Evolutionary conservation across 2,888 invertebrate genomes (phyloP).

Genomic region (Lasioglossum morio): DNA sequence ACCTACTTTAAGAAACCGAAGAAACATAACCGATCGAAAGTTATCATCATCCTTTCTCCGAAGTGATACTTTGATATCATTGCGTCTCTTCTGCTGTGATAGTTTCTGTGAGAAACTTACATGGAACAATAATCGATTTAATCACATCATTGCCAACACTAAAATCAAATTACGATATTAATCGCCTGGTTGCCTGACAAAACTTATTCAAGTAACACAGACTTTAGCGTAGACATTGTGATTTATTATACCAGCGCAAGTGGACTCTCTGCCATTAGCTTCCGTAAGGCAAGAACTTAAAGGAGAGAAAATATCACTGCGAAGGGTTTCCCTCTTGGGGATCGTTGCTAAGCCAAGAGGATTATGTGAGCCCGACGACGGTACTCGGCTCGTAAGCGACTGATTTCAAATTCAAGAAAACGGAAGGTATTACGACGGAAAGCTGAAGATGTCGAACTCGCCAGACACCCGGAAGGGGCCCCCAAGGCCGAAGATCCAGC

Average conservation of each 20-base stretch:
- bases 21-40: not conserved
- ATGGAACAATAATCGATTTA: not conserved
- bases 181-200: not conserved
- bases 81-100: not conserved
- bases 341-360: not conserved
- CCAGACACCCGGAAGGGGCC: slow-evolving; percentile 72
- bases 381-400: not conserved
- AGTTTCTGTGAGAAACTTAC: not conserved
- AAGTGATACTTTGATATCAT: not conserved
- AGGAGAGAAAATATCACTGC: not conserved
- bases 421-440: not conserved
- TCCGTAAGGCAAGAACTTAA: not conserved
- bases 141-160: not conserved
- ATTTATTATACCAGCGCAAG: not conserved
- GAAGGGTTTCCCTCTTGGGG: not conserved
- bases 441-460: slow-evolving; percentile 74
- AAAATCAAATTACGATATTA: not conserved
- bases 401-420: not conserved
- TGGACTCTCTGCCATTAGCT: not conserved
- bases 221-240: not conserved
- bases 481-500: slow-evolving; percentile 79
- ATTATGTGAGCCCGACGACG: not conserved
- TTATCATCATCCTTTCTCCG: not conserved
- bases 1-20: not conserved
- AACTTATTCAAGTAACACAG: not conserved